Percentiles rank a stretch among this genome's conserved stretches.
These are phyloP conservation scores for Gymnobelideus leadbeateri DNA, from an alignment of 2,113 vertebrate species.

Conservation along the genomic window DNA sequence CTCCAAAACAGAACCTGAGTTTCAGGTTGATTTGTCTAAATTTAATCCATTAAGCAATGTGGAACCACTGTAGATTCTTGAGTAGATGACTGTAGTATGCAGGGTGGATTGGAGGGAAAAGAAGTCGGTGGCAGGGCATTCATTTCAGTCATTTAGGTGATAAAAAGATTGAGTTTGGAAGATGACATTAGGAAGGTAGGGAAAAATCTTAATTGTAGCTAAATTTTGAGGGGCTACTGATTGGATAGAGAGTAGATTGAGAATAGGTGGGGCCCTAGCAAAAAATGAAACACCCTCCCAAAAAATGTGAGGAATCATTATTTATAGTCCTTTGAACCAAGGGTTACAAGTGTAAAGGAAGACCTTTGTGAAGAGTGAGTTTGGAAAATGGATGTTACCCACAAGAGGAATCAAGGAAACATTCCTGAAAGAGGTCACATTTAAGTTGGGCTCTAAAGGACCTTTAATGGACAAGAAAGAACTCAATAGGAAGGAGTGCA, in stretches of 20 bases:
- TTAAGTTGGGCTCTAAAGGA: not conserved
- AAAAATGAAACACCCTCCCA: not conserved
- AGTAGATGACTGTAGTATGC: not conserved
- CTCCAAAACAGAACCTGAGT: not conserved
- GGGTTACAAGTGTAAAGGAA: not conserved
- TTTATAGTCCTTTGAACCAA: not conserved
- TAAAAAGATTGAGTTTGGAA: not conserved
- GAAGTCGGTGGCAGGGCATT: not conserved
- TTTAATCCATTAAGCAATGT: not conserved
- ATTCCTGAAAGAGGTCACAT: slow-evolving; percentile 19
- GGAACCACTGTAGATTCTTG: not conserved
- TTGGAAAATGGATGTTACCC: not conserved
- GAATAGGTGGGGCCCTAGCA: not conserved
- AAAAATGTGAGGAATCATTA: not conserved
- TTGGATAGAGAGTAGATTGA: not conserved
- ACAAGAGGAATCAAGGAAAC: not conserved
- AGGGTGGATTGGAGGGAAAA: not conserved
- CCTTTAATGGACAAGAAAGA: not conserved
- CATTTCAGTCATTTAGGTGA: not conserved
- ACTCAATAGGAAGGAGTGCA: not conserved
- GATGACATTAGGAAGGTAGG: not conserved
- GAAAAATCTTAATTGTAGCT: not conserved
- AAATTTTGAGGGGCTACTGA: not conserved
- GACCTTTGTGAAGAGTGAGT: not conserved
- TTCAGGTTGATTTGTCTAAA: not conserved